A percentile compares a stretch with the other conserved stretches of the same genome.
phyloP scores from a whole-genome alignment of 2,113 vertebrate genomes.

The Syrrhaptes paradoxus region DNA sequence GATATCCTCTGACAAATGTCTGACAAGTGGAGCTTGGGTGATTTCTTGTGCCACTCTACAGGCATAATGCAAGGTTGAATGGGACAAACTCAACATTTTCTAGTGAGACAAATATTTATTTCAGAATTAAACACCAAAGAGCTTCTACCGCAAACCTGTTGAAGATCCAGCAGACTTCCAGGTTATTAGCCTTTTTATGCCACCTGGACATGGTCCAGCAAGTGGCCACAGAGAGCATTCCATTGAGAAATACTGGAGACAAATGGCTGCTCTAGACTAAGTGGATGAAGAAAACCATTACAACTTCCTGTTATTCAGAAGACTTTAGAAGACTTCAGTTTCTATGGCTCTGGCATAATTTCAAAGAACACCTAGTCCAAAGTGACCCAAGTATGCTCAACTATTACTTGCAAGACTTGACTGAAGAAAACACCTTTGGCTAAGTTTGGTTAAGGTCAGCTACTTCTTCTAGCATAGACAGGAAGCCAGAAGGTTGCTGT shows the following conservation, averaged over 20 bases:
- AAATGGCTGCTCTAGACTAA: not conserved
- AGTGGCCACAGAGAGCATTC: not conserved
- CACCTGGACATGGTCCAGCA: not conserved
- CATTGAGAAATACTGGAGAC: not conserved
- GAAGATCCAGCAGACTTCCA: not conserved
- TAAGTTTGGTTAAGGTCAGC: not conserved
- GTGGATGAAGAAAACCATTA: not conserved
- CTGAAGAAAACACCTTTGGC: not conserved
- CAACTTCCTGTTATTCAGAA: not conserved
- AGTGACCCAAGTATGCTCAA: not conserved
- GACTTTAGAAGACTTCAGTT: not conserved
- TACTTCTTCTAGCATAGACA: not conserved
- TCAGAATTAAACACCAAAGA: not conserved
- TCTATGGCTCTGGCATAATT: not conserved
- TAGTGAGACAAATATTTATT: not conserved
- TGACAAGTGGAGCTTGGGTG: not conserved
- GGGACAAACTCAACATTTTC: not conserved
- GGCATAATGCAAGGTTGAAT: not conserved
- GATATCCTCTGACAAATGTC: not conserved
- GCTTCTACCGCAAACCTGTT: not conserved
- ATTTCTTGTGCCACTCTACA: not conserved
- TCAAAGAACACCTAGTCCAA: not conserved
- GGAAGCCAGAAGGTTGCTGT: not conserved
- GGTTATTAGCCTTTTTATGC: not conserved
- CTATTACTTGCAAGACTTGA: not conserved